Evolutionary conservation across 2,888 invertebrate genomes (phyloP), one percentile per base, ranked within the genome.

Genomic region (Athalia circularis): DNA sequence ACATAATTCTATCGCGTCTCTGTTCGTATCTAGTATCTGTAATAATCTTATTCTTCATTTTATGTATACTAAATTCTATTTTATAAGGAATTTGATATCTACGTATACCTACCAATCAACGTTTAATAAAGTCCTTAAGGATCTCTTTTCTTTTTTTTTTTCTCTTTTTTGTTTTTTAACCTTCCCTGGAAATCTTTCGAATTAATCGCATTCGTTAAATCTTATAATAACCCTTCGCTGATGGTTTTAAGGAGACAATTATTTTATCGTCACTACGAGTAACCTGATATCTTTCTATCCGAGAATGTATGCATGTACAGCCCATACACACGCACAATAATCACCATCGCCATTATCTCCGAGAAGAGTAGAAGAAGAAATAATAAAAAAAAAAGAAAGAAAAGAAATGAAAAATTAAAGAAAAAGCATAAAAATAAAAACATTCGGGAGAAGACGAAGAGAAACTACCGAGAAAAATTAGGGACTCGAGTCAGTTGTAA

Each of bases 1-100:
- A 85, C 83, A 80, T 81, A 79, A 77, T 79, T 81, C 83, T 83
- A 85, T 85, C 85, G 83, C 84, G 85, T 85, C 29, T 29, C 29
- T 29, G 2, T 29, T 29, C 84, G 84, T 78, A 74, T 74, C 72
- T 70, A 29, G 84, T 78, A 74, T 64, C 78, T 77, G 48, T 61
- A 45, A 61, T 61, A 45, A 50, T 61, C 45, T 72, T 61, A 57
- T 72, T 61, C 13, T 59, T 72, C 29, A 59, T 72, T 59, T 45
- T n/a, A 59, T 47, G 29, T 29, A 29, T 29, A 29, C 29, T 29
- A 29, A 29, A 11, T 15, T 64, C 48, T 68, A 61, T 48, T 80
- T 78, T 87, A 86, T 86, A 84, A 76, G 85, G 87, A 87, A 86
- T 85, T 80, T 84, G 83, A 84, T 87, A 87, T 87, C 87, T 86